Base-by-base conservation (phyloP, 2,797 vertebrate genomes). In the Amniataba percoides region DNA sequence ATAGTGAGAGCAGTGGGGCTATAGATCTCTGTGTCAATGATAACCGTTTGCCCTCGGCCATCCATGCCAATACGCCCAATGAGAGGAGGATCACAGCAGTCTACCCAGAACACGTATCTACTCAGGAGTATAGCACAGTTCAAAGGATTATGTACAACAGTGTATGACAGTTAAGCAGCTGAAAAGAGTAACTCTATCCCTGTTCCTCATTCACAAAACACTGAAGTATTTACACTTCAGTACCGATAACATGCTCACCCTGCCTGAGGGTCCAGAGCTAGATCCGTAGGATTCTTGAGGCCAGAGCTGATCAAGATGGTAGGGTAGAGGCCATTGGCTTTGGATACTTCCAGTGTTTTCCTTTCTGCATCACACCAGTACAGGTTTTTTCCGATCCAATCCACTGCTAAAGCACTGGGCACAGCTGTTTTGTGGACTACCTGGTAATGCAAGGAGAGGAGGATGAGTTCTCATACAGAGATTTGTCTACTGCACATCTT, bases 381-480 rank as follows among this genome's bases (percentile, higher is more conserved):
- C 57, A 99, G 96, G 86, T 99, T 99, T 90, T 99, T 99, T 74
- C 98, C 98, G 79, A 99, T 97, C 98, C 98, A 99, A 61, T 99
- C 98, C 0, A 99, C 97, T 71, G 98, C 98, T 87, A 99, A 87
- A 7, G 97, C 96, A 74, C 97, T 99, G 71, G 98, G 98, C 69
- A 99, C 97, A 9, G 97, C 97, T 83, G 97, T 97, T 87, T 96
- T 97, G 92, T 99, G 98, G 62, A 99, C 97, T 78, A 99, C 95
- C 98, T 99, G 75, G 25, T 58, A 45, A 80, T 1, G 7, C 25
- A 85, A 9, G 18, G 1, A 61, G 31, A 70, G 4, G 8, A 13
- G 46, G 34, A 67, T n/a, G 14, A 16, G 3, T 25, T 65, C 75
- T 3, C 60, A 13, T 14, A 25, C 6, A 9, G 6, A 57, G 10